These are phyloP conservation scores for Trichoplusia ni DNA, from an alignment of 1,140 invertebrate genomes.

Conservation along the genomic window DNA sequence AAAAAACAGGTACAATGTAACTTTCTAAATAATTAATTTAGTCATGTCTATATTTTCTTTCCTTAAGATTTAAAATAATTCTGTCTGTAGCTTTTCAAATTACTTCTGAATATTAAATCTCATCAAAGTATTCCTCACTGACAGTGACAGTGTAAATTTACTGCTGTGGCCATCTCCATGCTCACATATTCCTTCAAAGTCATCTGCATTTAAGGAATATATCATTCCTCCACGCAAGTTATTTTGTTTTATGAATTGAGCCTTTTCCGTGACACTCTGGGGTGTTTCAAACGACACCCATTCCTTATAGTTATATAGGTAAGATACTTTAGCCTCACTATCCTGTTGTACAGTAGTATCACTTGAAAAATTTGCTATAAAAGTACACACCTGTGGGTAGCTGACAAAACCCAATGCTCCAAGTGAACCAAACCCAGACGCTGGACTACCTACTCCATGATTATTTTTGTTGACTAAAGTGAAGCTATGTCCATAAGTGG, in stretches of 20 bases:
- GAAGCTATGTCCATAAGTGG: slow-evolving; percentile 94
- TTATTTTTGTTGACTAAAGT: slow-evolving; percentile 86
- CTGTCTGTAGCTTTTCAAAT: neutral
- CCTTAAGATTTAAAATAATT: too few species aligned
- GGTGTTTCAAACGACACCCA: slow-evolving; percentile 96
- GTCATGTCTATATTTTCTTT: too few species aligned
- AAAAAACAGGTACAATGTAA: slow-evolving; percentile 76
- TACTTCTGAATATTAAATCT: neutral
- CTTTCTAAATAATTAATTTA: slow-evolving; percentile 17
- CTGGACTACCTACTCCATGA: slow-evolving; percentile 86
- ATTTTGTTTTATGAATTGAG: slow-evolving; percentile 84
- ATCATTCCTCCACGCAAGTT: slow-evolving; percentile 89
- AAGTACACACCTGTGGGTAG: slow-evolving; percentile 87
- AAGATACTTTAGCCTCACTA: slow-evolving; percentile 88
- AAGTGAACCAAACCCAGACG: slow-evolving; percentile 84
- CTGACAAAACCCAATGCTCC: slow-evolving; percentile 88
- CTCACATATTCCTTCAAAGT: slow-evolving; percentile 76
- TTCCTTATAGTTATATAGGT: slow-evolving; percentile 87
- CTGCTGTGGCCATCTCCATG: slow-evolving; percentile 16
- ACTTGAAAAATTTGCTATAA: slow-evolving; percentile 79
- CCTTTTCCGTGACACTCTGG: slow-evolving; percentile 88
- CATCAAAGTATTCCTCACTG: slow-evolving; percentile 53
- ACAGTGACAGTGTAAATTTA: slow-evolving; percentile 63
- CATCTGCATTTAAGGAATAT: slow-evolving; percentile 89
- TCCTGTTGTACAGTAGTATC: slow-evolving; percentile 83